phyloP scores from a whole-genome alignment of 2,797 vertebrate species.

The Thunnus albacares region DNA sequence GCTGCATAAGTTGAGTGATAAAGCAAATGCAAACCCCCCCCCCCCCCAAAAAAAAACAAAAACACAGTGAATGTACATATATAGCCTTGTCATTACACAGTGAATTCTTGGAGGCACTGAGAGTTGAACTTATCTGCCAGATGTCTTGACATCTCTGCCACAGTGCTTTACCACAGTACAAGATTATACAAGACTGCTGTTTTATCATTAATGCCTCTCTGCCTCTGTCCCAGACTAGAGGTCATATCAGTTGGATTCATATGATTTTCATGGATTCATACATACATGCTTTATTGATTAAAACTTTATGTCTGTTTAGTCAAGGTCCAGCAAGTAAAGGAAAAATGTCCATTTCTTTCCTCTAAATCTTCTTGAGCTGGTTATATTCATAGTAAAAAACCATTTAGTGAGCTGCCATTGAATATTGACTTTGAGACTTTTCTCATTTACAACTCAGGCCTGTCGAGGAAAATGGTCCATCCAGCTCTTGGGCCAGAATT shows the following conservation, averaged over 20 bases:
- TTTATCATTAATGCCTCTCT: slow-evolving; percentile 12
- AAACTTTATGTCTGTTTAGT: slow-evolving; percentile 53
- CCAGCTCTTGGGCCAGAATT: slow-evolving; percentile 55
- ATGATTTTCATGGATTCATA: slow-evolving; percentile 17
- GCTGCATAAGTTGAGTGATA: slow-evolving; percentile 42
- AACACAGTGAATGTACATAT: not conserved
- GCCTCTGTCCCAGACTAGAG: not conserved
- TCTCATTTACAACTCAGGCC: slow-evolving; percentile 73
- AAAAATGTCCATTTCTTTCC: slow-evolving; percentile 48
- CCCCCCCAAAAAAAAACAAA: not conserved
- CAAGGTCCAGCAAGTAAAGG: slow-evolving; percentile 50
- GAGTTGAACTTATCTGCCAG: slow-evolving; percentile 14
- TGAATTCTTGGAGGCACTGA: slow-evolving; percentile 18
- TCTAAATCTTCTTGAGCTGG: slow-evolving; percentile 54
- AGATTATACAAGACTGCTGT: not conserved
- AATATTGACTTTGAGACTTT: slow-evolving; percentile 76
- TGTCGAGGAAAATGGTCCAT: slow-evolving; percentile 61
- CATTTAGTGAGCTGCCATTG: slow-evolving; percentile 56
- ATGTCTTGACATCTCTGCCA: slow-evolving; percentile 20
- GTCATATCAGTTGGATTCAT: slow-evolving; percentile 9
- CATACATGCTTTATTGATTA: slow-evolving; percentile 42
- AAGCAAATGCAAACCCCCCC: slow-evolving; percentile 13
- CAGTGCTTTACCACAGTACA: not conserved
- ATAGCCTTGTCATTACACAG: slow-evolving; percentile 1
- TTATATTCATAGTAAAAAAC: slow-evolving; percentile 57